These are phyloP conservation scores for Macrotrachela quadricornifera DNA, from an alignment of 1,140 invertebrate species.

Conservation along the genomic window DNA sequence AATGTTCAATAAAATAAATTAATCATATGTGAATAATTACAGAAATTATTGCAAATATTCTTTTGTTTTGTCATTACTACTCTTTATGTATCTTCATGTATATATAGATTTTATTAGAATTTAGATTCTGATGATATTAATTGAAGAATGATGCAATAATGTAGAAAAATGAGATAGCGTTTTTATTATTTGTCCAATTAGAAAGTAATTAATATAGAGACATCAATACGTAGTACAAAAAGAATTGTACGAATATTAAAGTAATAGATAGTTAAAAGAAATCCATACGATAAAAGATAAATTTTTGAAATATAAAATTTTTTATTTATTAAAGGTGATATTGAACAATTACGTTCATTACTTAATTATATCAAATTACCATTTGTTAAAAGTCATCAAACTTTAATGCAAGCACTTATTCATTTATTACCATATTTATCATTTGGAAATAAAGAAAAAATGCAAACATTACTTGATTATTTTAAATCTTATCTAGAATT, in stretches of 20 bases:
- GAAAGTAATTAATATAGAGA: neutral
- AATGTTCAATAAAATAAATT: too few relatives aligned
- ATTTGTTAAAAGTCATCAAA: slow-evolving; percentile 30
- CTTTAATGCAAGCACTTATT: slow-evolving; percentile 58
- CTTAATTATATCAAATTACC: slow-evolving; percentile 48
- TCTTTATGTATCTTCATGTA: too few relatives aligned
- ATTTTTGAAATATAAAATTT: too few relatives aligned
- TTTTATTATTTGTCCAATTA: too few relatives aligned
- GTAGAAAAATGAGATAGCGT: too few relatives aligned
- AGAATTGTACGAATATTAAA: too few relatives aligned
- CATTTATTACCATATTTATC: slow-evolving; percentile 73
- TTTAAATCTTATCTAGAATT: slow-evolving; percentile 61
- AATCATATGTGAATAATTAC: too few relatives aligned
- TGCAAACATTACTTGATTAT: slow-evolving; percentile 71
- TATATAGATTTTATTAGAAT: neutral
- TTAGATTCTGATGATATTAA: neutral
- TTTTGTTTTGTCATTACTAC: too few relatives aligned
- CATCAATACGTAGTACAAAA: too few relatives aligned
- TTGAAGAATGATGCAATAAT: too few relatives aligned
- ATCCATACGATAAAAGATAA: neutral
- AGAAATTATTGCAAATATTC: too few relatives aligned
- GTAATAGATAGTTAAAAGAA: too few relatives aligned
- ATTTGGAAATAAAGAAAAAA: slow-evolving; percentile 63
- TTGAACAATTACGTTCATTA: slow-evolving; percentile 37
- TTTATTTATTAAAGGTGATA: slow-evolving; percentile 15